phyloP scores from a whole-genome alignment of 1,140 invertebrate genomes.

The Lycorma delicatula region DNA sequence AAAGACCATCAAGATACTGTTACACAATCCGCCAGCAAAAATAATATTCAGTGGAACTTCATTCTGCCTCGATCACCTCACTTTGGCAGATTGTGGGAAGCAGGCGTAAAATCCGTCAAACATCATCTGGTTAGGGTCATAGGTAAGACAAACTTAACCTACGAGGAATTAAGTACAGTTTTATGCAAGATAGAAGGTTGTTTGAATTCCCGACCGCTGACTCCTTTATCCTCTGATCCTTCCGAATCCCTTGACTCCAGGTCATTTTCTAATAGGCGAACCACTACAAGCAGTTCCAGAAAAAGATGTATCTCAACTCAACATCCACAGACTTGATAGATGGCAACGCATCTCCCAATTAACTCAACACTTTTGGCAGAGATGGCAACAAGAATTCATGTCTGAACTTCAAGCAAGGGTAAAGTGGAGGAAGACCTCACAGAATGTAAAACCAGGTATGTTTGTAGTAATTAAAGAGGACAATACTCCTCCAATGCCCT shows the following conservation, averaged over 20 bases:
- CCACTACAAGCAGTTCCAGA: conserved; percentile 32
- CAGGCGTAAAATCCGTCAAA: too few relatives aligned
- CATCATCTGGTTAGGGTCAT: too few relatives aligned
- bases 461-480: conserved; percentile 36
- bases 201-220: conserved; percentile 30
- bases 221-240: conserved; percentile 24
- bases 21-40: too few relatives aligned
- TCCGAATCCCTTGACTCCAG: conserved; percentile 28
- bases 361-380: conserved; percentile 32
- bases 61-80: too few relatives aligned
- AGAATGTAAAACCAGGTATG: conserved; percentile 24
- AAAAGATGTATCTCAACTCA: conserved; percentile 22
- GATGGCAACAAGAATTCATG: conserved; percentile 33
- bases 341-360: conserved; percentile 26
- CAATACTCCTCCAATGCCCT: conserved; percentile 30
- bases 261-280: conserved; percentile 30
- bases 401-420: conserved; percentile 25
- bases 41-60: too few relatives aligned
- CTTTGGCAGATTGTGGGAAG: too few relatives aligned
- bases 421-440: conserved; percentile 24
- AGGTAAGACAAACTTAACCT: too few relatives aligned
- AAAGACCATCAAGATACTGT: too few relatives aligned
- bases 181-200: conserved; percentile 31
- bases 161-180: too few relatives aligned
- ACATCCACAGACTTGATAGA: conserved; percentile 20